Evolutionary conservation across 37 sponge, comb jelly and placozoan species (phyloP).

Genomic region (Ianthella basta): DNA sequence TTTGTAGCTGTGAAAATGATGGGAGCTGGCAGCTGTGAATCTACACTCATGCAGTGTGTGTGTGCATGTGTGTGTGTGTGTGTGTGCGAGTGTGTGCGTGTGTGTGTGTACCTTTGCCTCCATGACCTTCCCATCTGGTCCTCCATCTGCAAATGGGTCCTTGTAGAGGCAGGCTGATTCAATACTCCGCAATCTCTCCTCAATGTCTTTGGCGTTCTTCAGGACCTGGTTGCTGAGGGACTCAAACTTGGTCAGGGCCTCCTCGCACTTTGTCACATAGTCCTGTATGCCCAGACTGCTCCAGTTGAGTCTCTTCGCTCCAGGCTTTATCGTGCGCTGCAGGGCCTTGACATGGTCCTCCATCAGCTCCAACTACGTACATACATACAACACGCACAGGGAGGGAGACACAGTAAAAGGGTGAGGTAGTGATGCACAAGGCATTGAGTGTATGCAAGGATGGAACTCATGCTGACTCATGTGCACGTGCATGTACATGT

Average conservation of each 20-base stretch:
- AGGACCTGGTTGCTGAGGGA: constrained; percentile 94
- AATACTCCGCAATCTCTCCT: constrained; percentile 84
- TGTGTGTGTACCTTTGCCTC: constrained; percentile 82
- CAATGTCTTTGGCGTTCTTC: constrained; percentile 98
- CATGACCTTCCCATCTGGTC: constrained; percentile 53
- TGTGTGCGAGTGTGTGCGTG: neutral
- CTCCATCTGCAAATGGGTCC: constrained; percentile 69
- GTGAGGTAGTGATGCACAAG: too few relatives aligned
- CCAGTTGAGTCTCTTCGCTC: constrained; percentile 98
- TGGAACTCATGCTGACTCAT: too few relatives aligned
- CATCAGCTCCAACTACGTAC: constrained; percentile 72
- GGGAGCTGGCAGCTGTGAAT: neutral
- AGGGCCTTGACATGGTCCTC: constrained; percentile 87
- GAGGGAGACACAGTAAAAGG: too few relatives aligned
- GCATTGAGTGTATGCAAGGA: too few relatives aligned
- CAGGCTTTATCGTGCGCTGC: constrained; percentile 85
- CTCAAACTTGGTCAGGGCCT: constrained; percentile 96
- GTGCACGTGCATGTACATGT: neutral
- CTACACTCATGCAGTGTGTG: neutral
- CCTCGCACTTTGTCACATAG: constrained; percentile 91
- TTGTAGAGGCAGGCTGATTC: constrained; percentile 85
- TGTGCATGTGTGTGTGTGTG: neutral
- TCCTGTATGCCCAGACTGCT: constrained; percentile 97
- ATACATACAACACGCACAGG: neutral
- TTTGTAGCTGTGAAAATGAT: too few relatives aligned